phyloP scores from a whole-genome alignment of 92 coral and sea anemone genomes.

The Umimayanthus chanpuru region DNA sequence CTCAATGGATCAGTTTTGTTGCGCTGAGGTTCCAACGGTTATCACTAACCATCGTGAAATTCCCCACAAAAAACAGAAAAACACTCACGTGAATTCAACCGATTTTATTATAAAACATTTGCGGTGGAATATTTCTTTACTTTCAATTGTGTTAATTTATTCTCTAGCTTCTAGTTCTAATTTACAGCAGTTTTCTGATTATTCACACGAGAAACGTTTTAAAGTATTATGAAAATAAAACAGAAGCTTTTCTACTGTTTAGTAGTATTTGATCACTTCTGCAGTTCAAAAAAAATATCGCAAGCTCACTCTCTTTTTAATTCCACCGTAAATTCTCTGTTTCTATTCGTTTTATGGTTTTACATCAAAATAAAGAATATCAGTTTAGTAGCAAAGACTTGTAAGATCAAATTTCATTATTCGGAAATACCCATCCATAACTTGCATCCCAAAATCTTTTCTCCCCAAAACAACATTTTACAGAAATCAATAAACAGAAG shows the following conservation, averaged over 20 bases:
- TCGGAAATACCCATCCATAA: no score
- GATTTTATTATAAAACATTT: conserved; percentile 10
- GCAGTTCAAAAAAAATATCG: neutral
- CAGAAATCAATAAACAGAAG: neutral
- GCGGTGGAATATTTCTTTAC: neutral
- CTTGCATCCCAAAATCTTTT: neutral
- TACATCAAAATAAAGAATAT: neutral
- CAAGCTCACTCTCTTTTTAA: neutral
- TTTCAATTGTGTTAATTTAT: neutral
- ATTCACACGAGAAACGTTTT: neutral
- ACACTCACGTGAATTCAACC: neutral
- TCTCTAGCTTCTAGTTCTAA: neutral
- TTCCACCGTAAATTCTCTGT: no score
- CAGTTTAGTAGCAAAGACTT: neutral
- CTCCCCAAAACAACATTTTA: neutral
- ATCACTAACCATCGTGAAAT: no score
- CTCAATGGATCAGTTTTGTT: no score
- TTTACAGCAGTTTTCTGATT: conserved; percentile 3
- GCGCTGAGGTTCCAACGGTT: no score
- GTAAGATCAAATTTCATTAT: no score
- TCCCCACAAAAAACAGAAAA: neutral
- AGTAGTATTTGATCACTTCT: neutral
- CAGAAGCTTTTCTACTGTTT: neutral
- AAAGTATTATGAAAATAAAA: neutral
- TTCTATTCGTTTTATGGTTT: neutral